These are phyloP conservation scores for Anhinga rufa DNA, from an alignment of 2,113 vertebrate genomes.

Conservation along the genomic window DNA sequence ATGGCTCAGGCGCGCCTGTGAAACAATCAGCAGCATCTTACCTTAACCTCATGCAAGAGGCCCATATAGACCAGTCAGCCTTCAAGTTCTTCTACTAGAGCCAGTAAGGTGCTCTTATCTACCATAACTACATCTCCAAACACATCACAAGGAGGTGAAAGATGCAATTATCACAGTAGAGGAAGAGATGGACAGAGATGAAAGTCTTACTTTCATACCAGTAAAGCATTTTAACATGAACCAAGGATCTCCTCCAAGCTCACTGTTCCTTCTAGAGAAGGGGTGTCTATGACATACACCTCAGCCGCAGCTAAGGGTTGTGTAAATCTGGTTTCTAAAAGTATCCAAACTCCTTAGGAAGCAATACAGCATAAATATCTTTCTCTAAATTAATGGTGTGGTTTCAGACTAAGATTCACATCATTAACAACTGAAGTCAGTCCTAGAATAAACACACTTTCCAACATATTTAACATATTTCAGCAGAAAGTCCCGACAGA, in stretches of 20 bases:
- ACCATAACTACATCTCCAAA: not conserved
- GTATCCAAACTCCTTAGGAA: not conserved
- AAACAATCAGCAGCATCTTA: not conserved
- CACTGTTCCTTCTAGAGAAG: not conserved
- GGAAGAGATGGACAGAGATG: not conserved
- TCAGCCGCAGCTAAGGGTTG: not conserved
- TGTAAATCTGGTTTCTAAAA: not conserved
- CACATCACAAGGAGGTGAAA: not conserved
- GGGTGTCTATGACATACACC: not conserved
- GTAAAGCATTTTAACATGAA: not conserved
- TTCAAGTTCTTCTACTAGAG: not conserved
- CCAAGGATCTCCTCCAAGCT: not conserved
- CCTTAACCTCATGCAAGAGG: not conserved
- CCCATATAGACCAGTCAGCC: not conserved
- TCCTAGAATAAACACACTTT: not conserved
- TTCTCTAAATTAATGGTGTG: not conserved
- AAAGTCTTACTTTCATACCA: not conserved
- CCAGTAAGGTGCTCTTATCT: not conserved
- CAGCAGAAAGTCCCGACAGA: not conserved
- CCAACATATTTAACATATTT: not conserved
- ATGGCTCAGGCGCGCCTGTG: not conserved
- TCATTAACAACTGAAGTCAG: not conserved
- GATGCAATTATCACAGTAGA: not conserved
- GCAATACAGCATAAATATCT: not conserved
- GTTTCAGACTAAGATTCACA: not conserved